Conservation (phyloP, 30 jellyfish, hydroid and myxozoan genomes). For the Turritopsis dohrnii region DNA sequence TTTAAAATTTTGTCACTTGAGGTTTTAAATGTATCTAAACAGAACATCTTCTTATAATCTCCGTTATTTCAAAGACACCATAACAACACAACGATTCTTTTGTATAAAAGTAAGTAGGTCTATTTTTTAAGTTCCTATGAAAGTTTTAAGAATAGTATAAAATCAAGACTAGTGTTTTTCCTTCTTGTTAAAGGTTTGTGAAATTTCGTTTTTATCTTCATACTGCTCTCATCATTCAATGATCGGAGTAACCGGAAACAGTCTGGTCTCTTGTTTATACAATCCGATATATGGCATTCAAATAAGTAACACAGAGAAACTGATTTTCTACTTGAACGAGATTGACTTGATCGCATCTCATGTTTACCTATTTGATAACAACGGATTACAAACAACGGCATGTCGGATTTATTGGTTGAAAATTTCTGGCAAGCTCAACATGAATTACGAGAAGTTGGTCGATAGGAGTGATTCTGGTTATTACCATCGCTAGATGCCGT, state of each 20-base stretch:
- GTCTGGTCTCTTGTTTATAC: slow-evolving; percentile 44
- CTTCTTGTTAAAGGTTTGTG: neutral
- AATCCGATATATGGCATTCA: slow-evolving; percentile 9
- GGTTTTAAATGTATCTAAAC: neutral
- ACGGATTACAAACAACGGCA: slow-evolving; percentile 45
- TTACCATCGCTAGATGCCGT: slow-evolving; percentile 62
- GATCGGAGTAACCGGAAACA: slow-evolving; percentile 56
- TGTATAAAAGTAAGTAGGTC: neutral
- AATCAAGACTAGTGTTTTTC: neutral
- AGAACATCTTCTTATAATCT: neutral
- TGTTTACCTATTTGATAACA: slow-evolving; percentile 38
- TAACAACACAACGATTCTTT: neutral
- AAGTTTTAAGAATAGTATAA: neutral
- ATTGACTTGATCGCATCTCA: slow-evolving; percentile 52
- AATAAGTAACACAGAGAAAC: slow-evolving; percentile 43
- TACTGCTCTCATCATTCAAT: neutral
- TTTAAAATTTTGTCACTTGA: neutral
- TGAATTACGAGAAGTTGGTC: slow-evolving; percentile 44
- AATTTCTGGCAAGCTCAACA: slow-evolving; percentile 44
- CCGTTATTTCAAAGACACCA: neutral
- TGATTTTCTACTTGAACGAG: slow-evolving; percentile 36
- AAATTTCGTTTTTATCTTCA: neutral
- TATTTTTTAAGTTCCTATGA: neutral
- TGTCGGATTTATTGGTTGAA: slow-evolving; percentile 59
- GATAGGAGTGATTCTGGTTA: slow-evolving; percentile 38